Evolutionary conservation across 2,888 invertebrate species (phyloP).

Genomic region (Eupithecia insigniata): DNA sequence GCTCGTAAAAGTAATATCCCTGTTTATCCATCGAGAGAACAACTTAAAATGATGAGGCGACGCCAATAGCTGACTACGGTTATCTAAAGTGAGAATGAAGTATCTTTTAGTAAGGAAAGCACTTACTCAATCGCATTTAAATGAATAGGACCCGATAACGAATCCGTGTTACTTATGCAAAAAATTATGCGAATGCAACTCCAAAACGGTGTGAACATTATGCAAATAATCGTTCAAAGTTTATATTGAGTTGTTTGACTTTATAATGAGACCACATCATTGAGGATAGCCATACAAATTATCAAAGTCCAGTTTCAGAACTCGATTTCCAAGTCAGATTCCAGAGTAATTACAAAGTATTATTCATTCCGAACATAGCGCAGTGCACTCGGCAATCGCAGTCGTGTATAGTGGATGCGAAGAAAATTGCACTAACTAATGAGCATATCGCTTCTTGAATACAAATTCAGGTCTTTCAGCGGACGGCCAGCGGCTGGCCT

Average conservation of each 20-base stretch:
- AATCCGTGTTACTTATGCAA: constrained; percentile 46
- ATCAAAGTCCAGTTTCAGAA: constrained; percentile 60
- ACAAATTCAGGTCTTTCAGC: constrained; percentile 80
- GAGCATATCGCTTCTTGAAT: constrained; percentile 80
- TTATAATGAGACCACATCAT: constrained; percentile 61
- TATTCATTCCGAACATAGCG: constrained; percentile 69
- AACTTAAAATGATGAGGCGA: constrained; percentile 36
- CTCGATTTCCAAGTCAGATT: constrained; percentile 66
- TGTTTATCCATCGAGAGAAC: constrained; percentile 52
- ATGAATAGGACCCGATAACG: constrained; percentile 56
- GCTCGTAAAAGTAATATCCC: constrained; percentile 42
- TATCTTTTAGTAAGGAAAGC: constrained; percentile 57
- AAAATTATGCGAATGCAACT: constrained; percentile 50
- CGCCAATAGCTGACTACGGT: constrained; percentile 49
- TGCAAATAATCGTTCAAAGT: constrained; percentile 55
- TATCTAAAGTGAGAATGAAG: constrained; percentile 68
- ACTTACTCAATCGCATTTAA: constrained; percentile 59
- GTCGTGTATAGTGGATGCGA: constrained; percentile 74
- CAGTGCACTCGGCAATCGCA: constrained; percentile 60
- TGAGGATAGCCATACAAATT: constrained; percentile 58
- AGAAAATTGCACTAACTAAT: constrained; percentile 82
- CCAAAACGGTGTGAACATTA: constrained; percentile 52
- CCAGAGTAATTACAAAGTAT: constrained; percentile 72
- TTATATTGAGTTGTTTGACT: constrained; percentile 53
- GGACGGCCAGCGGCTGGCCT: constrained; percentile 67